A percentile compares a stretch with the other conserved stretches of the same genome.
These are phyloP conservation scores for Limnephilus marmoratus DNA, from an alignment of 2,888 invertebrate genomes.

Conservation along the genomic window DNA sequence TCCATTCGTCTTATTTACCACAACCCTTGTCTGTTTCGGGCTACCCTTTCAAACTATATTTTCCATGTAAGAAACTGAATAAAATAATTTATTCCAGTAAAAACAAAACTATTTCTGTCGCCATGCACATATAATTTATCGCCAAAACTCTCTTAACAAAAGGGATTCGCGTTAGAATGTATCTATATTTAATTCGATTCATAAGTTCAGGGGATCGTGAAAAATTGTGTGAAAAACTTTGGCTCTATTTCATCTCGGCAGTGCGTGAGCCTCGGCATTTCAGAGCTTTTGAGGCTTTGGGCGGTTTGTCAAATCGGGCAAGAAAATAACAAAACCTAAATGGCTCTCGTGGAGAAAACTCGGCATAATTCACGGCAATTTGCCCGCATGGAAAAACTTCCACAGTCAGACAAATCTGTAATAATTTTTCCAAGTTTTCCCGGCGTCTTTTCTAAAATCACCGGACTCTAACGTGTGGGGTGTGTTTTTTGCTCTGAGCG, in stretches of 20 bases:
- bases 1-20: not conserved
- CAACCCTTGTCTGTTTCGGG: not conserved
- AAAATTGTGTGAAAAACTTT: conserved; percentile 30
- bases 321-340: conserved; percentile 46
- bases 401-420: conserved; percentile 37
- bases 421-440: conserved; percentile 42
- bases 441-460: conserved; percentile 38
- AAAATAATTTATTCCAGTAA: not conserved
- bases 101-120: not conserved
- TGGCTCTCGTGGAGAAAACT: conserved; percentile 17
- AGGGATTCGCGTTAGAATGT: not conserved
- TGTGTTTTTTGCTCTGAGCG: not conserved
- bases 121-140: conserved; percentile 2
- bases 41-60: not conserved
- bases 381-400: conserved; percentile 37
- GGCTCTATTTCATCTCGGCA: not conserved
- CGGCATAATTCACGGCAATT: conserved; percentile 45
- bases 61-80: not conserved
- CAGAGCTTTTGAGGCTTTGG: not conserved
- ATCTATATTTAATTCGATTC: conserved; percentile 17
- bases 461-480: conserved; percentile 20
- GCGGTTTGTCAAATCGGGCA: conserved; percentile 31
- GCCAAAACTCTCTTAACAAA: not conserved
- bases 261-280: conserved; percentile 4
- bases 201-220: conserved; percentile 18